Evolutionary conservation across 2,113 vertebrate species (phyloP), one percentile per base, ranked within the genome.

Genomic region (Nothobranchius furzeri): DNA sequence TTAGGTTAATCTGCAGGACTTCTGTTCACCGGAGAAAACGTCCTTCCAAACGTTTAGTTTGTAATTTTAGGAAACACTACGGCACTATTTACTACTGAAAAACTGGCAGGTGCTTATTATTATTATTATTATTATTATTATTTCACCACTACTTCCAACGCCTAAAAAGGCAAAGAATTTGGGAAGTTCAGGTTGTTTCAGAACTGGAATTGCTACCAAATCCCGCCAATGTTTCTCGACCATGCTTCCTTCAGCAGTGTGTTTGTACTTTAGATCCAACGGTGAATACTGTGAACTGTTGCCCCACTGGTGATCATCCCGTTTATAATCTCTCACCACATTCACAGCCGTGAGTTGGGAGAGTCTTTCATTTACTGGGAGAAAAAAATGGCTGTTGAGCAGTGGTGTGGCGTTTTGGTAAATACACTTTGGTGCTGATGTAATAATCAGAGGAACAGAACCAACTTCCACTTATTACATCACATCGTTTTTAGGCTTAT

Each of bases 71-170:
- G 56, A 83, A 80, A 81, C 82, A 78, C 78, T 79, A 79, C 75
- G 81, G 74, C 59, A 40, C 83, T 70, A 75, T 76, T 78, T 81
- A 83, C 87, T 89, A 30, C 90, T 89, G 86, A 89, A 78, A 76
- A 59, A 79, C 80, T 75, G 75, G 64, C 70, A 49, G 75, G 68
- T 56, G 80, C 75, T 53, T 6, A 37, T 69, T 47, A 40, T 3
- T 49, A 1, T n/a, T 49, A 1, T n/a, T 48, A 7, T 4, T 48
- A 2, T 48, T 48, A 57, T 70, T 60, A 35, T 20, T 30, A 3
- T 30, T 30, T 30, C 30, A 30, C 30, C 30, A 30, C 75, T 54
- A 48, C 78, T 76, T 73, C 63, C 51, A 55, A 67, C 48, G 64
- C 47, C 12, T 24, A 48, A 52, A 66, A 58, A 30, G 30, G 65